These are phyloP conservation scores for Fratercula arctica DNA, from an alignment of 2,797 vertebrate species.

Conservation along the genomic window DNA sequence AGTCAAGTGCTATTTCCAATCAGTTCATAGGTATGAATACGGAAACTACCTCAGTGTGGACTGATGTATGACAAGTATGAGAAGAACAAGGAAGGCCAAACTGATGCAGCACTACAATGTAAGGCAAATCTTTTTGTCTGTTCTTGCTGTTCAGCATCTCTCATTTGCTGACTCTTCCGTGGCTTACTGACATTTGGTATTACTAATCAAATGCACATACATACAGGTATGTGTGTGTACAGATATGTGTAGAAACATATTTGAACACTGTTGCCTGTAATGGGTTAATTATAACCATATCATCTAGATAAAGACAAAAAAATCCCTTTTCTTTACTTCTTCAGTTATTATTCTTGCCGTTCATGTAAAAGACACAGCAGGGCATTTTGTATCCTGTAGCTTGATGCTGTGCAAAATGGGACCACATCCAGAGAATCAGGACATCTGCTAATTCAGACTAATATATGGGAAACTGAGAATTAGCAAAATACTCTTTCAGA, in stretches of 20 bases:
- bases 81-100: background rate
- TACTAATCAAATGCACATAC: background rate
- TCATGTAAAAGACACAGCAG: constrained; percentile 34
- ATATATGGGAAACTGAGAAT: constrained; percentile 7
- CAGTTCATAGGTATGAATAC: background rate
- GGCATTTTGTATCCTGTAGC: constrained; percentile 2
- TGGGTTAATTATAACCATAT: background rate
- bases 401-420: constrained; percentile 37
- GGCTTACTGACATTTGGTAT: background rate
- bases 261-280: background rate
- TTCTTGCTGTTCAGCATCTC: background rate
- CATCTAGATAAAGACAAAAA: background rate
- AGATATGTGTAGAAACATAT: background rate
- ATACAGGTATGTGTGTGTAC: background rate
- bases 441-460: constrained; percentile 62
- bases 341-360: constrained; percentile 17
- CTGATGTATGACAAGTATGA: background rate
- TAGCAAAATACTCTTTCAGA: constrained; percentile 25
- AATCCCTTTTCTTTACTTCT: background rate
- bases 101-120: background rate
- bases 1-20: background rate
- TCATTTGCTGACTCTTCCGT: background rate
- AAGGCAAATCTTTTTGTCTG: background rate
- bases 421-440: constrained; percentile 50
- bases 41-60: background rate